phyloP scores from a whole-genome alignment of 2,113 vertebrate genomes.

The Herpailurus yagouaroundi region DNA sequence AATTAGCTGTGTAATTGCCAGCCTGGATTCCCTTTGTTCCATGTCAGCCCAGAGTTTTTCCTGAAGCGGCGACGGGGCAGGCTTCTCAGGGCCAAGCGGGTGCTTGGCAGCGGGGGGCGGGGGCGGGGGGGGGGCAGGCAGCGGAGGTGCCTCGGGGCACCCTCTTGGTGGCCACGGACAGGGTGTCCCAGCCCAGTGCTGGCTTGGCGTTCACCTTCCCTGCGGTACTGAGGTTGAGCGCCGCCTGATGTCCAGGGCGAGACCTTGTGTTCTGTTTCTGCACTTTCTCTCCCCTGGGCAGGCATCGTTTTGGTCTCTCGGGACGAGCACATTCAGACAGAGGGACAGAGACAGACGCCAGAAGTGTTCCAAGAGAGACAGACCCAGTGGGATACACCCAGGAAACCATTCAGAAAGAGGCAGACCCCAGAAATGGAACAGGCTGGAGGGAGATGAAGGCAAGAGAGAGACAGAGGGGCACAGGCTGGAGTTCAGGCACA shows the following conservation, averaged over 20 bases:
- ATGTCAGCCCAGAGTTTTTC: constrained; percentile 52
- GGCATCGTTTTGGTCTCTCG: not conserved
- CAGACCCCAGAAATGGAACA: not conserved
- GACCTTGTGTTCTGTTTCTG: not conserved
- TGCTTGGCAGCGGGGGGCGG: rapidly evolving
- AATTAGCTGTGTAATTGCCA: constrained; percentile 76
- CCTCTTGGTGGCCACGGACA: too few relatives aligned
- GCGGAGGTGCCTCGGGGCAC: too few relatives aligned
- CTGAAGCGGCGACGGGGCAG: rapidly evolving
- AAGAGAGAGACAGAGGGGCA: not conserved
- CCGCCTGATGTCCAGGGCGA: rapidly evolving
- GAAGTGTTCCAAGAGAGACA: not conserved
- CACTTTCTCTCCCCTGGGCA: rapidly evolving
- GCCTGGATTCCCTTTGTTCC: constrained; percentile 45
- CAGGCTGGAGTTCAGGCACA: too few relatives aligned
- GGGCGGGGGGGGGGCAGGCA: rapidly evolving
- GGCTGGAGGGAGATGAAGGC: not conserved
- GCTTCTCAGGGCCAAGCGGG: rapidly evolving
- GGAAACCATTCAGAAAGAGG: not conserved
- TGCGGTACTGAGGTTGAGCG: rapidly evolving
- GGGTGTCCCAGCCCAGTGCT: not conserved
- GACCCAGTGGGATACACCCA: rapidly evolving
- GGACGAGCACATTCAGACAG: not conserved
- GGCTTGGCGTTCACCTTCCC: rapidly evolving
- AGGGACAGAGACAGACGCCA: not conserved